These are phyloP conservation scores for Dryobotodes eremita DNA, from an alignment of 2,888 invertebrate species.

Conservation along the genomic window DNA sequence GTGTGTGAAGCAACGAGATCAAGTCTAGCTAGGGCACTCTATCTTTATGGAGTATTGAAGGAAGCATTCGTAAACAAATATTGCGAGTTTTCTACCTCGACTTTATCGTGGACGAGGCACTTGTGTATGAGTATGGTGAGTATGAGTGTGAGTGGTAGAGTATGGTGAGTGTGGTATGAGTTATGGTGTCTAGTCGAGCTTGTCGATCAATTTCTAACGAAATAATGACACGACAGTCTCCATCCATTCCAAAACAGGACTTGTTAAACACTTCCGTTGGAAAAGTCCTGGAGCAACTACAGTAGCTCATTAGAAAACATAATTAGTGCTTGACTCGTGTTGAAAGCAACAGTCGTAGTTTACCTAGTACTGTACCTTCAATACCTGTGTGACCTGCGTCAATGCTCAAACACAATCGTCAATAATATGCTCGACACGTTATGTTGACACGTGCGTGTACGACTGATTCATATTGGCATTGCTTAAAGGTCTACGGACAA, in stretches of 20 bases:
- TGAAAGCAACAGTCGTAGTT: constrained; percentile 7
- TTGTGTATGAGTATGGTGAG: no score
- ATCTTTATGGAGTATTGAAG: no score
- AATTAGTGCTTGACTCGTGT: constrained; percentile 15
- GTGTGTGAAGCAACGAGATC: no score
- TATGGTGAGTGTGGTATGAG: no score
- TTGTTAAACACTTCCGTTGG: neutral
- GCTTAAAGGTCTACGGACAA: constrained; percentile 42
- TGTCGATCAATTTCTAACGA: neutral
- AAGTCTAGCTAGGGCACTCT: neutral
- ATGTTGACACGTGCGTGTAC: constrained; percentile 40
- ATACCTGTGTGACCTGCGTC: constrained; percentile 29
- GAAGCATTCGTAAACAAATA: neutral
- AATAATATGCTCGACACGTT: constrained; percentile 53
- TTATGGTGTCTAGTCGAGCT: neutral
- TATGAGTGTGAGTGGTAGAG: no score
- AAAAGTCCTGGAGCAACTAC: neutral
- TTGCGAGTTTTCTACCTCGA: no score
- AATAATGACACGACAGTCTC: neutral
- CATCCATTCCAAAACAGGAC: neutral
- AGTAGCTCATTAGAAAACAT: constrained; percentile 5
- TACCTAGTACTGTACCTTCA: constrained; percentile 21
- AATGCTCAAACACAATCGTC: constrained; percentile 32
- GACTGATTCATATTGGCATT: constrained; percentile 43
- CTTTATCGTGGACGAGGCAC: neutral